Base-by-base conservation (phyloP, 2,888 invertebrate species). In the Caradrina kadenii region DNA sequence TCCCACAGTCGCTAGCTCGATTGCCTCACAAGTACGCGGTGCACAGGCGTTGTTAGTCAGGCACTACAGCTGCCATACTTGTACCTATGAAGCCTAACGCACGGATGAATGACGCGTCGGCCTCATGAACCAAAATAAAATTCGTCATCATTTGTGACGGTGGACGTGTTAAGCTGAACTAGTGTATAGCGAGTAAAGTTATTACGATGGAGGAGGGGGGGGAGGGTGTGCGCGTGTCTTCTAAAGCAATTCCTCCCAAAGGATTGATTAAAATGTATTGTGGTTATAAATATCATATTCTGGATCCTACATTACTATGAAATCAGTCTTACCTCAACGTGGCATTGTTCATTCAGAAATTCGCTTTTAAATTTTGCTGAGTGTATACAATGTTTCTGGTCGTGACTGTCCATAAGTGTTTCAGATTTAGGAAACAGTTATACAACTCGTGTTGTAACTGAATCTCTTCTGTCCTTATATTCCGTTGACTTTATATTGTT, bases 11-110 rank as follows among this genome's bases (percentile, higher is more conserved):
- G 75, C 73, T 67, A 71, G 86, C 80, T 77, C 86, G 85, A 89
- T 89, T 87, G 89, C 83, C 85, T 79, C 77, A 69, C 86, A 82
- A 89, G 88, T 86, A 86, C 84, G 85, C 79, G 73, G 79, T 82
- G 82, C 79, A 82, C 84, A 58, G 82, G 76, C 81, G 84, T 73
- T 74, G 87, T 90, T 88, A 85, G 86, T 86, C 86, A 82, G 71
- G 58, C 69, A 67, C 73, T 76, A 81, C 76, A 82, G 82, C 73
- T 58, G 63, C 63, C 56, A 31, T 1, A 45, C 42, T 26, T 17
- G 22, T 26, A 68, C 69, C 68, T 65, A 60, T 60, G 67, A 69
- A 52, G 58, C 42, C 61, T 52, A 48, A 49, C 35, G 48, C 45
- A n/a, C 53, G 79, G 79, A 84, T 80, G 87, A 86, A 86, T 86